phyloP scores from a whole-genome alignment of 2,888 invertebrate species.

The Sympetrum striolatum region DNA sequence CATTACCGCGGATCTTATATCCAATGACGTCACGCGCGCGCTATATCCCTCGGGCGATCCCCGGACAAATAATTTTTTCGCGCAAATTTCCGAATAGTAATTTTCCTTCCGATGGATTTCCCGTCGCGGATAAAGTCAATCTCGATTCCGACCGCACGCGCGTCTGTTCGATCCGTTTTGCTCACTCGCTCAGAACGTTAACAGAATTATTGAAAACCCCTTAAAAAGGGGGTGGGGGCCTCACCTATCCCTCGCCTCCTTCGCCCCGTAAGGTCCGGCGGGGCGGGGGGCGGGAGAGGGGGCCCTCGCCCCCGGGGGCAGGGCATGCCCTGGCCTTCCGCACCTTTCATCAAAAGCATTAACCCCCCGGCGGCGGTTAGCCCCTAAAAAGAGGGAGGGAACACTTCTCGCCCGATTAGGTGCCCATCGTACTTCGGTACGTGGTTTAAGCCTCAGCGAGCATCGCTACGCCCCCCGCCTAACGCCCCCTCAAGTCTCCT shows the following conservation, averaged over 20 bases:
- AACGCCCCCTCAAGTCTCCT: conserved; percentile 1
- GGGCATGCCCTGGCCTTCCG: neutral
- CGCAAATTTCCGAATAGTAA: conserved; percentile 19
- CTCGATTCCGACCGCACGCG: neutral
- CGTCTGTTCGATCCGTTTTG: neutral
- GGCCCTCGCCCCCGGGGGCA: neutral
- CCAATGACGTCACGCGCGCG: neutral
- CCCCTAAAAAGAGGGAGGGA: neutral
- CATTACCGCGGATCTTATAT: neutral
- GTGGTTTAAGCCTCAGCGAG: conserved; percentile 13
- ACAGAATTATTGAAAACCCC: conserved; percentile 10
- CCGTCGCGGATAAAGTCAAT: neutral
- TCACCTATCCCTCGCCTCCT: neutral
- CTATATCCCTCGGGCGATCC: neutral
- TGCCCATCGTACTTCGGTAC: conserved; percentile 27
- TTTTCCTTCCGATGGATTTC: neutral
- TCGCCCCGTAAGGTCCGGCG: no score
- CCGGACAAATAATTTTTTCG: neutral
- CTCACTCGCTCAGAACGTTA: neutral
- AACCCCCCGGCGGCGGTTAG: neutral
- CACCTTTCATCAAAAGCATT: conserved; percentile 34
- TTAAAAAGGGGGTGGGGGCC: neutral
- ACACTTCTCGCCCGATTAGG: conserved; percentile 32
- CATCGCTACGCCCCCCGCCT: neutral
- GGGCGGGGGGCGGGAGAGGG: neutral